phyloP scores from a whole-genome alignment of 1,140 invertebrate species.

The Drosophila lacteicornis region DNA sequence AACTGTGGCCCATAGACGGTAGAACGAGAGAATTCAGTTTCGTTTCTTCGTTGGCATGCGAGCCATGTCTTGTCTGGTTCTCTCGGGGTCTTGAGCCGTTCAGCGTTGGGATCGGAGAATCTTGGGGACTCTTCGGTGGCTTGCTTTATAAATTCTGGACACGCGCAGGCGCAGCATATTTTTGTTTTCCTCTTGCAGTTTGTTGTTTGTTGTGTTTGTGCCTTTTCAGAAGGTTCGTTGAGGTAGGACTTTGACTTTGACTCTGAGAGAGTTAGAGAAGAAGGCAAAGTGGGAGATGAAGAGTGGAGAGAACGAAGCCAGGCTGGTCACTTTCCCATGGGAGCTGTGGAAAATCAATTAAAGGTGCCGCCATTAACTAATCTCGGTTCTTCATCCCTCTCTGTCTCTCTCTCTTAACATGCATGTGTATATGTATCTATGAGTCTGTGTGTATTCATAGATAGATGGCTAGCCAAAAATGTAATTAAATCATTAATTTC shows the following conservation, averaged over 20 bases:
- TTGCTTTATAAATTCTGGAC: constrained; percentile 28
- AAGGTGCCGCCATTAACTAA: constrained; percentile 49
- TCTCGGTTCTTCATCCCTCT: constrained; percentile 1
- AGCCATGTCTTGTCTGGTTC: constrained; percentile 23
- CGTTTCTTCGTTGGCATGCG: constrained; percentile 28
- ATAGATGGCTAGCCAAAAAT: constrained; percentile 33
- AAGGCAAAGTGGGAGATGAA: background rate
- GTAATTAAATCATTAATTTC: constrained; percentile 81
- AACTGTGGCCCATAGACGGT: constrained; percentile 6
- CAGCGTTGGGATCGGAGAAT: constrained; percentile 15
- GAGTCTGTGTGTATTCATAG: background rate
- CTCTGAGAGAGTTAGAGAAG: constrained; percentile 12
- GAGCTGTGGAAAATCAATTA: constrained; percentile 67
- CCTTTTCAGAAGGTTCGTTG: constrained; percentile 28
- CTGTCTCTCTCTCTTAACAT: too few species aligned
- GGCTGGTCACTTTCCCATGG: constrained; percentile 59
- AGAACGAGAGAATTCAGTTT: constrained; percentile 17
- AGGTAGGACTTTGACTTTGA: constrained; percentile 43
- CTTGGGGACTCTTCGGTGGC: background rate
- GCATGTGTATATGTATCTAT: background rate
- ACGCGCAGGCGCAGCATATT: constrained; percentile 55
- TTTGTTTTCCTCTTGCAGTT: constrained; percentile 3
- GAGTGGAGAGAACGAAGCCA: background rate
- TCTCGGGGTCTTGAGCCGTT: background rate
- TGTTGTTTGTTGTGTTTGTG: constrained; percentile 11